phyloP scores from a whole-genome alignment of 1,140 invertebrate species.

The Holotrichia oblita region DNA sequence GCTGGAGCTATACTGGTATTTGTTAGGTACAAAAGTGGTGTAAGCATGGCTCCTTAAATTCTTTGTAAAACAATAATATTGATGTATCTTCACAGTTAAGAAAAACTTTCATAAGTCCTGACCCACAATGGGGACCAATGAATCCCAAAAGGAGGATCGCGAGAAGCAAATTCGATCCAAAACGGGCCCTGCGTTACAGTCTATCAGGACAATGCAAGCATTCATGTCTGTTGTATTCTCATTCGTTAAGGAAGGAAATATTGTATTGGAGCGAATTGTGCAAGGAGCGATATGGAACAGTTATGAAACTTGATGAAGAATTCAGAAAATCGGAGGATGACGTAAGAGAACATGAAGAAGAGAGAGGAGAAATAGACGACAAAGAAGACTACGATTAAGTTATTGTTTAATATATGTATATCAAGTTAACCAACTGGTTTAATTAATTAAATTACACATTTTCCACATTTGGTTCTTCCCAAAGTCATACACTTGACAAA shows the following conservation, averaged over 20 bases:
- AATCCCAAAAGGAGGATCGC: not conserved
- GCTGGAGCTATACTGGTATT: not conserved
- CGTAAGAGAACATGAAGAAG: too few relatives aligned
- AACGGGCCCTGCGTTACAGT: not conserved
- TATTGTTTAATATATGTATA: too few relatives aligned
- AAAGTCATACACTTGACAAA: too few relatives aligned
- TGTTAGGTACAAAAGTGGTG: constrained; percentile 31
- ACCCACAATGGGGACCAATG: constrained; percentile 4
- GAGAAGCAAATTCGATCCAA: constrained; percentile 8
- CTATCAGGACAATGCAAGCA: not conserved
- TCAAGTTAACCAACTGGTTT: too few relatives aligned
- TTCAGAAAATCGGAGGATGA: too few relatives aligned
- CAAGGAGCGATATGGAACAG: not conserved
- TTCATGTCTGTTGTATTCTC: not conserved
- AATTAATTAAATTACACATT: too few relatives aligned
- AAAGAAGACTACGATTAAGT: too few relatives aligned
- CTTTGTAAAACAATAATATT: too few relatives aligned
- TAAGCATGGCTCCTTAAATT: too few relatives aligned
- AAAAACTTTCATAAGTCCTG: not conserved
- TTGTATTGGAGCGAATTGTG: not conserved
- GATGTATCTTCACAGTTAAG: not conserved
- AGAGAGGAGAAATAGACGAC: too few relatives aligned
- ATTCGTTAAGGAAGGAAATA: not conserved
- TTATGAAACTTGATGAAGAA: too few relatives aligned
- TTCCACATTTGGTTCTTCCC: too few relatives aligned